Evolutionary conservation across 2,113 vertebrate genomes (phyloP).

Genomic region (Phalacrocorax carbo): DNA sequence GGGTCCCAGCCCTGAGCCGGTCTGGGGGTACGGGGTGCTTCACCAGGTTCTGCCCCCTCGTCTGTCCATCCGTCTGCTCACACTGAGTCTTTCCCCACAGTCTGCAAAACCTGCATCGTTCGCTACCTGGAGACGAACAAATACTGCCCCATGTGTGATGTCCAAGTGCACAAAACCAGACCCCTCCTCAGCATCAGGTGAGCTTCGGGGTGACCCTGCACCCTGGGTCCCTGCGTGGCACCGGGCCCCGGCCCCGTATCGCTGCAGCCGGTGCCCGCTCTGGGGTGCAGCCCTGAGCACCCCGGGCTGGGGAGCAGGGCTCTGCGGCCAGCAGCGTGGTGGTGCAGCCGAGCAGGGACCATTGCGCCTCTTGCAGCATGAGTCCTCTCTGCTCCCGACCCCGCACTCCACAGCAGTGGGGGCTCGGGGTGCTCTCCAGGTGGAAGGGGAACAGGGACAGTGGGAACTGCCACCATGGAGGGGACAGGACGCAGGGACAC

Average conservation of each 20-base stretch:
- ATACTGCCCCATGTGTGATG: slow-evolving; percentile 93
- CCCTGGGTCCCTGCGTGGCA: fast-evolving
- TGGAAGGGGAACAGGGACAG: neutral
- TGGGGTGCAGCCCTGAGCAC: neutral
- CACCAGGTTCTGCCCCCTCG: neutral
- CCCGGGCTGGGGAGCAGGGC: neutral
- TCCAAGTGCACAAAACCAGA: slow-evolving; percentile 91
- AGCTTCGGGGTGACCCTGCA: neutral
- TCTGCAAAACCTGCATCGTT: slow-evolving; percentile 94
- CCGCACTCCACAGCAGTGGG: neutral
- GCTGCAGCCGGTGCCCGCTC: neutral
- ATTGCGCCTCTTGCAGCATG: neutral
- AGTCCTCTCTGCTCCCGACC: neutral
- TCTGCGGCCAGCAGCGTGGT: neutral
- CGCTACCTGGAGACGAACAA: slow-evolving; percentile 95
- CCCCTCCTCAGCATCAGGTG: slow-evolving; percentile 93
- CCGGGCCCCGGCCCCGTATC: fast-evolving
- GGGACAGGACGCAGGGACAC: neutral
- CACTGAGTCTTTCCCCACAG: slow-evolving; percentile 45
- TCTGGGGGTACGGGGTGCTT: neutral
- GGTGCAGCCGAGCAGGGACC: neutral
- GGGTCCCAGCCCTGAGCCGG: neutral
- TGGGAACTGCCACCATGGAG: neutral
- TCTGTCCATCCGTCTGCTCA: neutral
- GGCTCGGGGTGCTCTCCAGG: neutral